A percentile compares a stretch with the other conserved stretches of the same genome.
Evolutionary conservation across 2,113 vertebrate genomes (phyloP).

Genomic region (Seriola quinqueradiata): DNA sequence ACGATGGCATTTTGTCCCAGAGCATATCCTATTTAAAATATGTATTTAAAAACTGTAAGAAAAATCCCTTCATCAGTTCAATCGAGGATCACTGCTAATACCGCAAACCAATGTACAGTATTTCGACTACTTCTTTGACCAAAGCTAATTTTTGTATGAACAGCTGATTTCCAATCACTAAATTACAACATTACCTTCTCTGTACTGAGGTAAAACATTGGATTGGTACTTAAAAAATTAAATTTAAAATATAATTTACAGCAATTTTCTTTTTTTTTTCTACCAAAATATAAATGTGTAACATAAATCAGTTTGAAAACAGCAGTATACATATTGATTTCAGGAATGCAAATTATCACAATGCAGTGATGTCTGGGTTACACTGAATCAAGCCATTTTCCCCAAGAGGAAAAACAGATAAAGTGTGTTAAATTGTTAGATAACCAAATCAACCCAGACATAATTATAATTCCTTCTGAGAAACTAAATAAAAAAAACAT

Average conservation of each 20-base stretch:
- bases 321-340: conserved; percentile 50
- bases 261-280: conserved; percentile 42
- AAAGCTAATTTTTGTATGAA: conserved; percentile 45
- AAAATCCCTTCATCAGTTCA: conserved; percentile 75
- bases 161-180: conserved; percentile 53
- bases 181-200: conserved; percentile 67
- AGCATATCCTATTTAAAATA: conserved; percentile 80
- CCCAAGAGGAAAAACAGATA: conserved; percentile 12
- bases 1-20: conserved; percentile 81
- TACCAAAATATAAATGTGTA: conserved; percentile 67
- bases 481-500: conserved; percentile 8
- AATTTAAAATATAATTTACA: conserved; percentile 68
- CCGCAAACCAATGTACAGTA: conserved; percentile 58
- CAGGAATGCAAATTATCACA: conserved; percentile 26
- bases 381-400: not conserved
- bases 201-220: conserved; percentile 78
- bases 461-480: not conserved
- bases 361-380: conserved; percentile 31
- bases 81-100: conserved; percentile 53
- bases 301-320: conserved; percentile 48
- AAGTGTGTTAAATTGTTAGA: not conserved
- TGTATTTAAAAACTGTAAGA: conserved; percentile 75
- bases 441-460: conserved; percentile 29
- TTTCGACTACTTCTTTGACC: conserved; percentile 56
- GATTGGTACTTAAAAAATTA: conserved; percentile 52